Percentiles rank a stretch among this genome's conserved stretches.
Evolutionary conservation across 2,113 vertebrate genomes (phyloP).

Genomic region (Rhizomys pruinosus): DNA sequence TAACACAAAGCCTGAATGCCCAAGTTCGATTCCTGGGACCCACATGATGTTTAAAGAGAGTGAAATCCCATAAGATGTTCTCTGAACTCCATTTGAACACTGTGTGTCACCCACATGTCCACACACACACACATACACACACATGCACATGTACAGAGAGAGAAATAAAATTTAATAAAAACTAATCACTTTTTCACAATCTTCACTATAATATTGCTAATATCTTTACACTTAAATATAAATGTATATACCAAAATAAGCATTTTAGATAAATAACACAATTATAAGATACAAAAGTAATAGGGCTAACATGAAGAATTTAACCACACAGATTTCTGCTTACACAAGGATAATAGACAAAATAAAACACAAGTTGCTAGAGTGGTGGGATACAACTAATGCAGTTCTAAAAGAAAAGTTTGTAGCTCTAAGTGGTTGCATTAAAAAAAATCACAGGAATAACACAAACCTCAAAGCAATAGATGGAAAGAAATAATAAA

Average conservation of each 20-base stretch:
- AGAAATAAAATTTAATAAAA: not conserved
- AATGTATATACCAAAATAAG: not conserved
- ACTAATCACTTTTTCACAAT: not conserved
- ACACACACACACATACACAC: not conserved
- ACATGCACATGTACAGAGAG: not conserved
- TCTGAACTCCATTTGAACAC: not conserved
- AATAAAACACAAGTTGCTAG: not conserved
- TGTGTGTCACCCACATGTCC: not conserved
- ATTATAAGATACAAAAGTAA: not conserved
- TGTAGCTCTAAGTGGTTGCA: not conserved
- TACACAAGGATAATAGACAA: not conserved
- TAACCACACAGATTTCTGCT: not conserved
- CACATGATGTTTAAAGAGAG: too few species aligned
- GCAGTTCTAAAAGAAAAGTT: not conserved
- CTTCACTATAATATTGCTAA: not conserved
- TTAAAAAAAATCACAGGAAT: not conserved
- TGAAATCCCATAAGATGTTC: not conserved
- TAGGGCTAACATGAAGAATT: not conserved
- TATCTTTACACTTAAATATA: constrained; percentile 15
- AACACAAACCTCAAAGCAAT: not conserved
- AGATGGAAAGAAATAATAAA: not conserved
- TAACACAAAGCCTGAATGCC: not conserved
- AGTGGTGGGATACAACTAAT: not conserved
- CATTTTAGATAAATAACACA: not conserved
- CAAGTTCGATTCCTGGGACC: not conserved